Conservation (phyloP, 1,140 invertebrate genomes). For the Aplysia californica region DNA sequence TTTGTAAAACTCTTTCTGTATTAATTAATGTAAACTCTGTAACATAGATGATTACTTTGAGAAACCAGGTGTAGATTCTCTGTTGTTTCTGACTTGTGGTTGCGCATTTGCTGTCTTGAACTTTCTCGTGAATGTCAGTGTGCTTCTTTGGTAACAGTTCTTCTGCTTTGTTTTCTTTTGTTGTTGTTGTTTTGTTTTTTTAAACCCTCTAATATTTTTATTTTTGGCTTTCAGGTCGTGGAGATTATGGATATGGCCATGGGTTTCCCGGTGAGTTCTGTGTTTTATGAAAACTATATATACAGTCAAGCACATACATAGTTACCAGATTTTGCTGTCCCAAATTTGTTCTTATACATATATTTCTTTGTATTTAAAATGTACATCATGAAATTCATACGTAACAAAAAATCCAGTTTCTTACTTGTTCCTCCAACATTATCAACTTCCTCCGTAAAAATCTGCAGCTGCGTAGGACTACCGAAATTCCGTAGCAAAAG, state of each 20-base stretch:
- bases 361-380: too few species aligned
- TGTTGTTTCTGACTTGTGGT: neutral
- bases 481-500: too few species aligned
- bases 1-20: neutral
- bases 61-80: neutral
- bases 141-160: neutral
- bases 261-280: slow-evolving; percentile 32
- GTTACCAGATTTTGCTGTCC: too few species aligned
- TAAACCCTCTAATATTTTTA: neutral
- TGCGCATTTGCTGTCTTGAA: neutral
- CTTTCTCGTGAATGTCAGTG: neutral
- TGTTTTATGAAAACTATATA: too few species aligned
- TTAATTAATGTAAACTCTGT: neutral
- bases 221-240: slow-evolving; percentile 15
- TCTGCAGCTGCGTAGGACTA: too few species aligned
- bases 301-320: too few species aligned
- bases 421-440: too few species aligned
- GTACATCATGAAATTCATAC: too few species aligned
- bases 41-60: neutral
- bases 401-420: too few species aligned
- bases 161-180: neutral
- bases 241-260: slow-evolving; percentile 34
- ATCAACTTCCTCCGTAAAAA: too few species aligned
- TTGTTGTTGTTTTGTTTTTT: neutral
- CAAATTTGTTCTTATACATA: too few species aligned